Percentiles rank a stretch among this genome's conserved stretches.
phyloP scores from a whole-genome alignment of 2,113 vertebrate species.

The Coturnix japonica region DNA sequence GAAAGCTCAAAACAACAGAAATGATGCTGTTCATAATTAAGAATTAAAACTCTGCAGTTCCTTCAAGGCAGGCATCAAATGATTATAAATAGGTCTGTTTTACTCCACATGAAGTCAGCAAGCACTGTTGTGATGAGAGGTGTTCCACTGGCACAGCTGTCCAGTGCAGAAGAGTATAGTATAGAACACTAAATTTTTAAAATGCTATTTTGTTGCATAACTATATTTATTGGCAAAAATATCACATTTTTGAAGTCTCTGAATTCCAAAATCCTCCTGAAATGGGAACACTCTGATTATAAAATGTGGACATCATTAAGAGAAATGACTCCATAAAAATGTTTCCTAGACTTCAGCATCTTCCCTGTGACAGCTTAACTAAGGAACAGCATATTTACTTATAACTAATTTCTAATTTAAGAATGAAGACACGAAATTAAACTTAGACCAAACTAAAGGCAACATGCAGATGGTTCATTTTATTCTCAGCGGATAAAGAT shows the following conservation, averaged over 20 bases:
- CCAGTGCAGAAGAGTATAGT: neutral
- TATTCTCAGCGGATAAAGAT: neutral
- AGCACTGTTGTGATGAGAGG: neutral
- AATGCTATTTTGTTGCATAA: neutral
- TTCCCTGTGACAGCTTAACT: conserved; percentile 17
- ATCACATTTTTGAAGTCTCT: neutral
- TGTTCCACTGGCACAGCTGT: neutral
- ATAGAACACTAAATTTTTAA: neutral
- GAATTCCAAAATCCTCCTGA: neutral
- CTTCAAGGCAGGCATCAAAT: conserved; percentile 3
- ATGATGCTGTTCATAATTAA: neutral
- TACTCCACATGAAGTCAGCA: conserved; percentile 32
- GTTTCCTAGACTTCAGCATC: conserved; percentile 5
- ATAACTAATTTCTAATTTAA: conserved; percentile 14
- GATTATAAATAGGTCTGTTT: conserved; percentile 8
- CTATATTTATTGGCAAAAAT: neutral
- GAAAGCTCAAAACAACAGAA: neutral
- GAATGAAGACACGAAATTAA: conserved; percentile 5
- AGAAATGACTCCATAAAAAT: neutral
- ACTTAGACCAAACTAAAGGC: neutral
- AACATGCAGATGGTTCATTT: neutral
- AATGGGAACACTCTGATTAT: neutral
- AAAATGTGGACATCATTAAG: neutral
- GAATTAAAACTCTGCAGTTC: neutral
- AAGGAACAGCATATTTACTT: neutral